phyloP scores from a whole-genome alignment of 2,113 vertebrate genomes.

The Caranx ignobilis region DNA sequence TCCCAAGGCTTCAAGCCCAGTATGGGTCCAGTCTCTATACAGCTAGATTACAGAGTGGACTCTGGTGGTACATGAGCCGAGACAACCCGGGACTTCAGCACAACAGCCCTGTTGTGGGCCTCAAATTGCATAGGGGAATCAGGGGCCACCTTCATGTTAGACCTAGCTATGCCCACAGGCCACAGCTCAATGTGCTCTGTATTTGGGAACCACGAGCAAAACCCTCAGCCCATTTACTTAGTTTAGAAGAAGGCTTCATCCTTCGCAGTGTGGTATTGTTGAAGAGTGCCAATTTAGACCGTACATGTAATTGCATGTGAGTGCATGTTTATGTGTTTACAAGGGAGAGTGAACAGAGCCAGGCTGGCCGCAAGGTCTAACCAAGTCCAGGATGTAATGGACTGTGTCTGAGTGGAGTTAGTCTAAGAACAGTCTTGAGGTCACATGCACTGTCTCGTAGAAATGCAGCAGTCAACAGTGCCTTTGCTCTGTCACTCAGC shows the following conservation, averaged over 20 bases:
- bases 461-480: conserved; percentile 39
- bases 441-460: conserved; percentile 42
- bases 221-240: conserved; percentile 58
- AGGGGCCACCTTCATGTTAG: conserved; percentile 56
- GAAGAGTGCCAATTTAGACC: conserved; percentile 64
- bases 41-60: conserved; percentile 77
- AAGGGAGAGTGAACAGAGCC: conserved; percentile 63
- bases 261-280: conserved; percentile 52
- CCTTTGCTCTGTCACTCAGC: conserved; percentile 54
- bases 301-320: conserved; percentile 69
- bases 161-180: conserved; percentile 43
- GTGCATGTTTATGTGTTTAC: conserved; percentile 75
- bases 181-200: conserved; percentile 64
- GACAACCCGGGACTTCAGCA: conserved; percentile 55
- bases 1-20: conserved; percentile 70
- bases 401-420: conserved; percentile 71
- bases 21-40: conserved; percentile 54
- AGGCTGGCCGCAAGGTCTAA: conserved; percentile 47
- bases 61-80: conserved; percentile 60
- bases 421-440: conserved; percentile 71
- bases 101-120: conserved; percentile 40
- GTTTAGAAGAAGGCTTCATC: conserved; percentile 45
- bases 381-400: conserved; percentile 65
- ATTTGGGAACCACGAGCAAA: conserved; percentile 62
- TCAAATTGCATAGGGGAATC: conserved; percentile 65